Evolutionary conservation across 2,113 vertebrate genomes (phyloP).

Genomic region (Lepus timidus): DNA sequence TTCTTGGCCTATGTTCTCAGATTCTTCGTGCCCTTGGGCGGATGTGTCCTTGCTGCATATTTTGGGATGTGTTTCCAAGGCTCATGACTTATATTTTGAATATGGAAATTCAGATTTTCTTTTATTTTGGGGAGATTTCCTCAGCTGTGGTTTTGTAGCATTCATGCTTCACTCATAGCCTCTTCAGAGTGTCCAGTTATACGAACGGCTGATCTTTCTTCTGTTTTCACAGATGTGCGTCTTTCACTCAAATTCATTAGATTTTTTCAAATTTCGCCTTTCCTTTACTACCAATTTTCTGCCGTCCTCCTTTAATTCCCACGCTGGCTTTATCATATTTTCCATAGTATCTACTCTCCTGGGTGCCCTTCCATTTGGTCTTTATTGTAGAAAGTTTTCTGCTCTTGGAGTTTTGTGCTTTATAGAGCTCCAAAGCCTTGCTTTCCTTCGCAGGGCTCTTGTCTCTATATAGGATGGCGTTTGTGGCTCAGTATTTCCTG

Average conservation of each 20-base stretch:
- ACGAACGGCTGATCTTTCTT: conserved; percentile 11
- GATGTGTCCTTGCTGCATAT: neutral
- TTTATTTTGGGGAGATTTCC: conserved; percentile 25
- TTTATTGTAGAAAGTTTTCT: neutral
- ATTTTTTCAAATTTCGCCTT: neutral
- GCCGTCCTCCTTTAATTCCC: neutral
- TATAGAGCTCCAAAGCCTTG: neutral
- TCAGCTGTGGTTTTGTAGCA: neutral
- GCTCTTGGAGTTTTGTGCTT: neutral
- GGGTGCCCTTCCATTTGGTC: neutral
- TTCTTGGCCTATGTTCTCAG: conserved; percentile 39
- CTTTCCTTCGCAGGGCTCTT: neutral
- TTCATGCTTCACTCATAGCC: neutral
- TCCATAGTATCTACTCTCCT: neutral
- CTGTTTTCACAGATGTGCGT: neutral
- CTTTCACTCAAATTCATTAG: conserved; percentile 2
- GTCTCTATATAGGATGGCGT: neutral
- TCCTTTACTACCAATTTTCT: neutral
- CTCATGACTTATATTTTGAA: neutral
- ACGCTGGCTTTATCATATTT: neutral
- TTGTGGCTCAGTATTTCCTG: neutral
- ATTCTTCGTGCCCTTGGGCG: neutral
- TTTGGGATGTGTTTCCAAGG: neutral
- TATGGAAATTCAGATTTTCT: conserved; percentile 15
- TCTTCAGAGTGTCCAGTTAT: neutral